These are phyloP conservation scores for Lonchura striata DNA, from an alignment of 2,113 vertebrate genomes.

Conservation along the genomic window DNA sequence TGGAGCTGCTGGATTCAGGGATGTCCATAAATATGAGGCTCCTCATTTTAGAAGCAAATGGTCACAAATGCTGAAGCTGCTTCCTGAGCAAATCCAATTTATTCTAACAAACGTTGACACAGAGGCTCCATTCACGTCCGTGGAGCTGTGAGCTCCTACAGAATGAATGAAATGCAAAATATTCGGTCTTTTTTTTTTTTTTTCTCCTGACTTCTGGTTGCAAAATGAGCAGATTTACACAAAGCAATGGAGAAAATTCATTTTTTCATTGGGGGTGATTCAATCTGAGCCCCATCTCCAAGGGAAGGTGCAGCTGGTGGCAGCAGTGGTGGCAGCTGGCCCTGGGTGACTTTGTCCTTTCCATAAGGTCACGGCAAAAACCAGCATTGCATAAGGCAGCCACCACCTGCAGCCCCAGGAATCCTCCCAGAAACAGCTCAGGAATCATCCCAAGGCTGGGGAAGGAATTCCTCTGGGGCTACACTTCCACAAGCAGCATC, in stretches of 20 bases:
- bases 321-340: neutral
- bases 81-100: neutral
- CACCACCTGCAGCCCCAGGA: neutral
- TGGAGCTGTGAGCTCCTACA: neutral
- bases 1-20: neutral
- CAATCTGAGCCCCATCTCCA: neutral
- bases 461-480: neutral
- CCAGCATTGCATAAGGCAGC: neutral
- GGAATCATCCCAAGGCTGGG: neutral
- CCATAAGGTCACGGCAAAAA: neutral
- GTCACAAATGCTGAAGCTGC: neutral
- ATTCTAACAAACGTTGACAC: neutral
- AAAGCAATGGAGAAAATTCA: accelerated
- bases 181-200: neutral
- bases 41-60: neutral
- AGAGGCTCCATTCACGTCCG: neutral
- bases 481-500: neutral
- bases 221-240: neutral
- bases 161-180: neutral
- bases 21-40: accelerated
- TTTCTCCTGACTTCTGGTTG: neutral
- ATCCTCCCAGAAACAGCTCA: neutral
- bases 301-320: neutral
- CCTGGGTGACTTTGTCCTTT: conserved; percentile 20
- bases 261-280: neutral